These are phyloP conservation scores for Drosophila picticornis DNA, from an alignment of 2,888 invertebrate species.

Conservation along the genomic window DNA sequence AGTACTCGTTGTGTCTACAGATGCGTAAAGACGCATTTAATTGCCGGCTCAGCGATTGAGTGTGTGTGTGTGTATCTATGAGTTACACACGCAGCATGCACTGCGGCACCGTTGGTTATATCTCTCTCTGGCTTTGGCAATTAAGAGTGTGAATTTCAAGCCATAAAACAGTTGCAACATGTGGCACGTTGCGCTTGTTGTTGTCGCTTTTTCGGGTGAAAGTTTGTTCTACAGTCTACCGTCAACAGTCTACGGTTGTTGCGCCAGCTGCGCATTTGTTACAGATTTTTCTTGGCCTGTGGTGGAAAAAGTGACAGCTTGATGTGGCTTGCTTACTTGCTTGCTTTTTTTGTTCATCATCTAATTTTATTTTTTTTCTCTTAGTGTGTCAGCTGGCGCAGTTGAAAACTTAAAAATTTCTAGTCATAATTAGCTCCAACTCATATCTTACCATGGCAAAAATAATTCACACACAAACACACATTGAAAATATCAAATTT, in stretches of 20 bases:
- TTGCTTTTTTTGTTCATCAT: slow-evolving; percentile 5
- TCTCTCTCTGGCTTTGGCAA: slow-evolving; percentile 53
- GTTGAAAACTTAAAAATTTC: slow-evolving; percentile 58
- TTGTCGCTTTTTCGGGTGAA: slow-evolving; percentile 71
- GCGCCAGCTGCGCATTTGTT: slow-evolving; percentile 62
- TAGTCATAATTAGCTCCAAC: slow-evolving; percentile 71
- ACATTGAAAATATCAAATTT: slow-evolving; percentile 17
- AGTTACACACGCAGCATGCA: slow-evolving; percentile 41
- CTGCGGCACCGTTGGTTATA: slow-evolving; percentile 41
- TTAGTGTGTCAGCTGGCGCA: slow-evolving; percentile 57
- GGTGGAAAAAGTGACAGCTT: slow-evolving; percentile 60
- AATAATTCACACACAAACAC: slow-evolving; percentile 59
- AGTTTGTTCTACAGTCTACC: slow-evolving; percentile 74
- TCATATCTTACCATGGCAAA: slow-evolving; percentile 72
- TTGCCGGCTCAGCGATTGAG: slow-evolving; percentile 33
- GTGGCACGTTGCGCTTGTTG: slow-evolving; percentile 45
- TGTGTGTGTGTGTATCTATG: slow-evolving; percentile 31
- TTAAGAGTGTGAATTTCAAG: slow-evolving; percentile 79
- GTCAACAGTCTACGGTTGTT: slow-evolving; percentile 7
- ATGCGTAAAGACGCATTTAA: slow-evolving; percentile 59
- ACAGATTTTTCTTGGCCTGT: slow-evolving; percentile 66
- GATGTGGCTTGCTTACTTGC: slow-evolving; percentile 20
- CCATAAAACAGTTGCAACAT: slow-evolving; percentile 74
- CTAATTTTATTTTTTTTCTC: slow-evolving; percentile 9
- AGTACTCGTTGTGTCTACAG: slow-evolving; percentile 46